These are phyloP conservation scores for Cnemophilus loriae DNA, from an alignment of 2,113 vertebrate genomes.

Conservation along the genomic window DNA sequence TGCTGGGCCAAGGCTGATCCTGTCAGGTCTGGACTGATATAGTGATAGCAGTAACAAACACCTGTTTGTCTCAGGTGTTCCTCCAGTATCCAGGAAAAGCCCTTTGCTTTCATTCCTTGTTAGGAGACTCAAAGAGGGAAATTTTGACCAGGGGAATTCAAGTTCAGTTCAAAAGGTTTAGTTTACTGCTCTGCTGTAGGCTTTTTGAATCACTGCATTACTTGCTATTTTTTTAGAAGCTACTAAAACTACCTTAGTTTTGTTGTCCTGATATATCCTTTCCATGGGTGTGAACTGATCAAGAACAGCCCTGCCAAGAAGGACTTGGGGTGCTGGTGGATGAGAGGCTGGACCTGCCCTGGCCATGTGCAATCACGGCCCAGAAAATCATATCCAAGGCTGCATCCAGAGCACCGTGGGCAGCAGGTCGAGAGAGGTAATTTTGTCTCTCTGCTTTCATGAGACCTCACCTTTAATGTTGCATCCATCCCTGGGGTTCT, in stretches of 20 bases:
- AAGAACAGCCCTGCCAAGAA: not conserved
- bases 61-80: not conserved
- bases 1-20: not conserved
- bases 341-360: not conserved
- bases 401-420: not conserved
- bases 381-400: not conserved
- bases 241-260: not conserved
- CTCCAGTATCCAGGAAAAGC: not conserved
- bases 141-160: rapidly evolving
- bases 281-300: not conserved
- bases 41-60: too few relatives aligned
- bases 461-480: not conserved
- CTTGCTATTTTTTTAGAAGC: not conserved
- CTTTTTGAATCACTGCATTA: not conserved
- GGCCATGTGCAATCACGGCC: not conserved
- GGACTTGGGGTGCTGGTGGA: not conserved
- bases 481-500: not conserved
- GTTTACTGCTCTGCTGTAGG: not conserved
- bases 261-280: not conserved
- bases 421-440: not conserved
- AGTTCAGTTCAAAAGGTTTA: not conserved
- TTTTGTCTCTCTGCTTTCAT: not conserved
- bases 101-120: not conserved
- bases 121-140: not conserved
- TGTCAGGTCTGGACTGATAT: not conserved